Conservation (phyloP, 2,888 invertebrate species). For the Micoletzkya japonica region DNA sequence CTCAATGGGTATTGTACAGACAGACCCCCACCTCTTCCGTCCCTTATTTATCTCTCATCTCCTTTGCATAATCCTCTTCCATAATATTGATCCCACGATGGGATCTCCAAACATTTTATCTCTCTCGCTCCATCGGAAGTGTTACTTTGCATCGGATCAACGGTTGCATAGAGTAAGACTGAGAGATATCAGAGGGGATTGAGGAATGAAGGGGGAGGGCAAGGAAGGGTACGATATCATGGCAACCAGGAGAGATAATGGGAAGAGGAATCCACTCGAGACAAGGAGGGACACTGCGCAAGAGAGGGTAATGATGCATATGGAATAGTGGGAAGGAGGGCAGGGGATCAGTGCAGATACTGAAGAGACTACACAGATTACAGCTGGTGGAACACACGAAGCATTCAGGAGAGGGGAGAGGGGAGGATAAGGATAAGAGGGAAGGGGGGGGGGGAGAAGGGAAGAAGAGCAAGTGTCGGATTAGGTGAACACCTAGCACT, state of each 20-base stretch:
- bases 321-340: too few relatives aligned
- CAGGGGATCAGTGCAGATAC: too few relatives aligned
- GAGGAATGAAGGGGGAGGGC: neutral
- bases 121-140: too few relatives aligned
- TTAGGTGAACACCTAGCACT: constrained; percentile 14
- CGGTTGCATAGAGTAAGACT: too few relatives aligned
- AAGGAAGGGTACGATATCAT: neutral
- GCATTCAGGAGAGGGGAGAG: neutral
- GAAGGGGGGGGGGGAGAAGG: constrained; percentile 8
- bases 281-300: too few relatives aligned
- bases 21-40: too few relatives aligned
- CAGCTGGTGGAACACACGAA: constrained; percentile 6
- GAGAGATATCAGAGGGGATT: constrained; percentile 5
- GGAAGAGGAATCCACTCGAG: neutral
- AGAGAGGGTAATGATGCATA: too few relatives aligned
- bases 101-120: too few relatives aligned
- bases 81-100: constrained; percentile 24
- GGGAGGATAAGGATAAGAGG: constrained; percentile 4
- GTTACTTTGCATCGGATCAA: too few relatives aligned
- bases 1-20: too few relatives aligned
- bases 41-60: too few relatives aligned
- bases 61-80: too few relatives aligned
- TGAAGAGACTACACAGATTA: constrained; percentile 17
- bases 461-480: neutral
- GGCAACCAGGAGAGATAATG: neutral